A percentile compares a stretch with the other conserved stretches of the same genome.
phyloP scores from a whole-genome alignment of 2,113 vertebrate genomes.

The Muntiacus muntjak region DNA sequence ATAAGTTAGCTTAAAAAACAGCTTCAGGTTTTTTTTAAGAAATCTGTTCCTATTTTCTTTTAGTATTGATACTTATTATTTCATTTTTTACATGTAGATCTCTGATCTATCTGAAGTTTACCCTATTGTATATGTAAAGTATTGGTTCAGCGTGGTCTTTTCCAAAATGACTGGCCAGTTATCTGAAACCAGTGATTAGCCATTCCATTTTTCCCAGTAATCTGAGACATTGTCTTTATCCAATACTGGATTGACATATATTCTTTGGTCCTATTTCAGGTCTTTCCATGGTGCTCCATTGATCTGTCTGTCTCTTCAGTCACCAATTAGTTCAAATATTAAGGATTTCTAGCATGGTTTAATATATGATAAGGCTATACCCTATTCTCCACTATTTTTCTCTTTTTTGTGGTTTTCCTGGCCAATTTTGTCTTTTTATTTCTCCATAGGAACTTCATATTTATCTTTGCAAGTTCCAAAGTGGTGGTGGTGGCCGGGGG shows the following conservation, averaged over 20 bases:
- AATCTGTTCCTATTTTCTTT: neutral
- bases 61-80: neutral
- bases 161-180: neutral
- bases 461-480: neutral
- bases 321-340: neutral
- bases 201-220: neutral
- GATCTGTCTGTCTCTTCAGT: neutral
- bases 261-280: neutral
- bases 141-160: neutral
- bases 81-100: neutral
- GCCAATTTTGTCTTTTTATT: neutral
- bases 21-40: neutral
- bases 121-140: neutral
- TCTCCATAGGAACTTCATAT: neutral
- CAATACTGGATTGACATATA: neutral
- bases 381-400: neutral
- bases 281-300: neutral
- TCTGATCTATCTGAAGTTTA: neutral
- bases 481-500: rapidly evolving
- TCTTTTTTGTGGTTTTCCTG: neutral
- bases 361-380: neutral
- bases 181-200: neutral
- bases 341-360: neutral
- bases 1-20: neutral
- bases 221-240: neutral